Percentiles rank a stretch among this genome's conserved stretches.
Evolutionary conservation across 2,888 invertebrate species (phyloP).

Genomic region (Belgica antarctica): DNA sequence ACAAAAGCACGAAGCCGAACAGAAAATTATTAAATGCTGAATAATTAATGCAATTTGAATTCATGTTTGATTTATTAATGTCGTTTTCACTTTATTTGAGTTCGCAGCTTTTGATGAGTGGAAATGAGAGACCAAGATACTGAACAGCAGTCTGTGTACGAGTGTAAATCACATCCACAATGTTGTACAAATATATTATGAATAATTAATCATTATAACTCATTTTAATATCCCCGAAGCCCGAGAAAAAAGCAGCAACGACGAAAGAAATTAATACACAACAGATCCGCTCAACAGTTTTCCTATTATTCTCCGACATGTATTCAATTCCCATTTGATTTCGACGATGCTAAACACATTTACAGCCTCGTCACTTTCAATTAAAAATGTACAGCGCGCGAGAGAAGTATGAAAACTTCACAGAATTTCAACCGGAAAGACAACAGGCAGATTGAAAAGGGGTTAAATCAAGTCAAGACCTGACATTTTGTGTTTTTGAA

Average conservation of each 20-base stretch:
- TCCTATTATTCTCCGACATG: neutral
- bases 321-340: neutral
- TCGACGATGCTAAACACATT: neutral
- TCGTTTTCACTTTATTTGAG: slow-evolving; percentile 11
- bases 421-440: no score
- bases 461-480: no score
- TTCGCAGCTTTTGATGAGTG: slow-evolving; percentile 1
- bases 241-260: neutral
- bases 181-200: slow-evolving; percentile 37
- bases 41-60: slow-evolving; percentile 44
- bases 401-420: neutral
- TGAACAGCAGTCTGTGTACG: neutral
- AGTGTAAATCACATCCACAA: slow-evolving; percentile 30
- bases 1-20: neutral
- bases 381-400: neutral
- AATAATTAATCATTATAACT: slow-evolving; percentile 42
- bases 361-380: neutral
- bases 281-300: slow-evolving; percentile 9
- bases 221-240: slow-evolving; percentile 16
- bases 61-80: slow-evolving; percentile 43
- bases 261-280: neutral
- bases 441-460: no score
- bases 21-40: slow-evolving; percentile 39
- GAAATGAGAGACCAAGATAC: no score
- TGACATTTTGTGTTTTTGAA: no score